Evolutionary conservation across 2,113 vertebrate species (phyloP).

Genomic region (Ploceus nigricollis): DNA sequence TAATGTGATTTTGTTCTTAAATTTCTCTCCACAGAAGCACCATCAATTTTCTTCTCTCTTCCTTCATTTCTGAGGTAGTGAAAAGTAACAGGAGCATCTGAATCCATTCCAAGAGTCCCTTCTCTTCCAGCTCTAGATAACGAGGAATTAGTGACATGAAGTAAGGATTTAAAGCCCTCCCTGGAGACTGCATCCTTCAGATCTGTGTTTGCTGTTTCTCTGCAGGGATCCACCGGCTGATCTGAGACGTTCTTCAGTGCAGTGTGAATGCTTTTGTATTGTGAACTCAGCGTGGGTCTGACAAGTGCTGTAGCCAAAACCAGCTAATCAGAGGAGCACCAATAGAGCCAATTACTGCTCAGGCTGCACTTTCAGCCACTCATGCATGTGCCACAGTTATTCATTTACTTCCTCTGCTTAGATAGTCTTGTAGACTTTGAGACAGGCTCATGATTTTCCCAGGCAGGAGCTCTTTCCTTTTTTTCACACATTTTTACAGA

Average conservation of each 20-base stretch:
- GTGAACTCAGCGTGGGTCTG: conserved; percentile 18
- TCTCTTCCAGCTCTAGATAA: conserved; percentile 20
- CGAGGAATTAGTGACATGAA: neutral
- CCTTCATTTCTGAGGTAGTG: neutral
- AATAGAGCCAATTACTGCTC: conserved; percentile 33
- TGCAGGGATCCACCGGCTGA: neutral
- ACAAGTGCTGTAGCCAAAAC: conserved; percentile 37
- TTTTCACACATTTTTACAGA: neutral
- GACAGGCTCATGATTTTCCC: neutral
- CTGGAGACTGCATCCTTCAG: neutral
- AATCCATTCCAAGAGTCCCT: neutral
- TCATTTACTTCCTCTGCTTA: conserved; percentile 28
- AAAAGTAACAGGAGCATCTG: neutral
- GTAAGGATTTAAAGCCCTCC: conserved; percentile 6
- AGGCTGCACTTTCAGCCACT: neutral
- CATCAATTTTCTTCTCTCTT: neutral
- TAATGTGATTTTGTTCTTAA: neutral
- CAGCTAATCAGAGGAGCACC: conserved; percentile 45
- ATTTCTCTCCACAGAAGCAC: neutral
- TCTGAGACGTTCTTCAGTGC: conserved; percentile 14
- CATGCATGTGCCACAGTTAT: neutral
- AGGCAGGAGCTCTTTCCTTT: conserved; percentile 11
- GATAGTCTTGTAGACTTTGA: neutral
- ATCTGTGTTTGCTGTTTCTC: conserved; percentile 48
- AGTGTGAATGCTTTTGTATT: neutral